Base-by-base conservation (phyloP, 2,113 vertebrate genomes). In the Gymnogyps californianus region DNA sequence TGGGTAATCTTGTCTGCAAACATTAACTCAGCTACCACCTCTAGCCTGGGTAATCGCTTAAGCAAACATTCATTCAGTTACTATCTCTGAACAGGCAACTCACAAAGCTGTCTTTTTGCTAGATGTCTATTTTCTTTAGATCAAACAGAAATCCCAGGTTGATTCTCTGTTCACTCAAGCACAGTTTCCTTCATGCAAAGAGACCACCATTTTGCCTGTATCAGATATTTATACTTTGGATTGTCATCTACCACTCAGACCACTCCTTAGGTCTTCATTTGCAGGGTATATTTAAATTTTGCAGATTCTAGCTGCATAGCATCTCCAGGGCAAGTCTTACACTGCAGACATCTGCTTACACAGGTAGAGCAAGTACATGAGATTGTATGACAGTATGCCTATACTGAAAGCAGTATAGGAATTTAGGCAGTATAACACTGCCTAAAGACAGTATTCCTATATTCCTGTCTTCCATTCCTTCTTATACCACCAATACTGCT, bases 1-100 rank as follows among this genome's bases (percentile, higher is more conserved):
- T 16, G 29, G 13, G 59, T 93, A 96, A 92, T 93, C 83, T 92
- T 34, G 59, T 90, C 80, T 89, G 72, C 64, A 96, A 93, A 95
- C 83, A 90, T 81, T 92, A 97, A 79, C 86, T 94, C 86, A 84
- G 51, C 72, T 92, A 94, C 75, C 44, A 70, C 69, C 64, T 90
- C 87, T 87, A 92, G 42, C n/a, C 69, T 40, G 32, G 13, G 34
- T 90, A 94, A 90, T 90, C n/a, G 0, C 76, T 86, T 81, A 51
- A 75, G 72, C 51, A 90, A 97, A 93, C 76, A 89, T 54, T 89
- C 25, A 49, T 93, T 81, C 64, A 21, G 15, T 83, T 89, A 32
- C 79, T 61, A 12, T 84, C 80, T 94, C 83, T 75, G 55, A 92
- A 58, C 55, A 83, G 78, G 36, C 59, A 80, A 47, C 58, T 88